Conservation (phyloP, 2,797 vertebrate genomes). For the Adelosebastes latens region DNA sequence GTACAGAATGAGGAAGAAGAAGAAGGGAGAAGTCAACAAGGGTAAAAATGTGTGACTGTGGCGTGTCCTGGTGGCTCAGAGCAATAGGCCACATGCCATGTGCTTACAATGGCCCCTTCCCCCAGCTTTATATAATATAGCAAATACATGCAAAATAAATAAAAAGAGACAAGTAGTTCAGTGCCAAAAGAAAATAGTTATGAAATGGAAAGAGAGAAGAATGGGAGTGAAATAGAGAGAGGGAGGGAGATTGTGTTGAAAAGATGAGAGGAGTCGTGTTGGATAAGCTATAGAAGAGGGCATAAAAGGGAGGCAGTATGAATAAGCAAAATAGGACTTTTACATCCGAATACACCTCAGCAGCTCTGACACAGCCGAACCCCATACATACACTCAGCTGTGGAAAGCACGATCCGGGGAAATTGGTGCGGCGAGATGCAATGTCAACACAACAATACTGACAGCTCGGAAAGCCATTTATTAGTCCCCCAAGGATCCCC, state of each 20-base stretch:
- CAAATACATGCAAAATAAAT: conserved; percentile 9
- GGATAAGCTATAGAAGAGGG: neutral
- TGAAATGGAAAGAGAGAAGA: neutral
- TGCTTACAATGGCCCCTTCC: neutral
- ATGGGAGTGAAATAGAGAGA: neutral
- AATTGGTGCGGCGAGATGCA: conserved; percentile 55
- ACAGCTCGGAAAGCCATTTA: conserved; percentile 64
- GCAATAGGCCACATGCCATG: conserved; percentile 16
- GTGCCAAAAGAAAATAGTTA: neutral
- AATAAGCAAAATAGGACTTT: conserved; percentile 36
- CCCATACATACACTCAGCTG: conserved; percentile 6
- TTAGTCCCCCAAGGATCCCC: conserved; percentile 54
- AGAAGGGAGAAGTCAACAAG: conserved; percentile 40
- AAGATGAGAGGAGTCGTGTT: neutral
- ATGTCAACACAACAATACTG: conserved; percentile 63
- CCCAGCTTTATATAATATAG: neutral
- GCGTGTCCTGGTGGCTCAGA: conserved; percentile 35
- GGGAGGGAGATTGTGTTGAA: neutral
- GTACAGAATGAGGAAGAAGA: conserved; percentile 28
- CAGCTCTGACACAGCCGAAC: conserved; percentile 20
- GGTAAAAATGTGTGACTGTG: conserved; percentile 42
- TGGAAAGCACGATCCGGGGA: conserved; percentile 39
- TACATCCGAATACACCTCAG: conserved; percentile 33
- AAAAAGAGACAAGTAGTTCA: neutral
- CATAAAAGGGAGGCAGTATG: neutral